These are phyloP conservation scores for Patagioenas fasciata DNA, from an alignment of 2,113 vertebrate genomes.

Conservation along the genomic window DNA sequence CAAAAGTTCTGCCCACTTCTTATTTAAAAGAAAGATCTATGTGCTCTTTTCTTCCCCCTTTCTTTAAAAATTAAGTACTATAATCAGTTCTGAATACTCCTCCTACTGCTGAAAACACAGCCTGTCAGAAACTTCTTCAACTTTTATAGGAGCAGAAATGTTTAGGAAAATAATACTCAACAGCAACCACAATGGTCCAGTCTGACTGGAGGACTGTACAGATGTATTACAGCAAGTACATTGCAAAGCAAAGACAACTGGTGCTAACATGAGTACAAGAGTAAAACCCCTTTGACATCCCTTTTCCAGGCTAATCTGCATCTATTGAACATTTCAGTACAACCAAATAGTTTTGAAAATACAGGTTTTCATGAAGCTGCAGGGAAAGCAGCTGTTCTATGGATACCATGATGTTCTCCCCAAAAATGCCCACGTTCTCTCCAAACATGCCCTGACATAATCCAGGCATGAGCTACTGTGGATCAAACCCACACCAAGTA, in stretches of 20 bases:
- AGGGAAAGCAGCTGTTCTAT: background rate
- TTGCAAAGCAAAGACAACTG: background rate
- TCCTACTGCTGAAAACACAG: background rate
- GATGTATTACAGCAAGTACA: background rate
- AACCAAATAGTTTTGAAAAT: background rate
- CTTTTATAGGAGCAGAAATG: background rate
- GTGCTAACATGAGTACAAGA: background rate
- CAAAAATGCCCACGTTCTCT: background rate
- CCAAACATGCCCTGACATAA: background rate
- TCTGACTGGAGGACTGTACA: background rate
- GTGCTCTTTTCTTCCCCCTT: background rate
- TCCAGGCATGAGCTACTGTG: background rate
- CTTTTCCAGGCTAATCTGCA: background rate
- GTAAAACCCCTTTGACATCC: accelerated
- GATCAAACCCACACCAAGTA: background rate
- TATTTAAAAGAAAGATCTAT: slow-evolving; percentile 16
- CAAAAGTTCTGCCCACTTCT: background rate
- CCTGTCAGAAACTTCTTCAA: background rate
- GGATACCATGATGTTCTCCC: background rate
- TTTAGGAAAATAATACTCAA: background rate
- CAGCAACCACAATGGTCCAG: background rate
- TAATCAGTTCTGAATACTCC: background rate
- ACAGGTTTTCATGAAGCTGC: background rate
- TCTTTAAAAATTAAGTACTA: background rate
- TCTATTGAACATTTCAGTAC: background rate